Percentiles rank a stretch among this genome's conserved stretches.
These are phyloP conservation scores for Drosophila bunnanda DNA, from an alignment of 2,888 invertebrate genomes.

Conservation along the genomic window DNA sequence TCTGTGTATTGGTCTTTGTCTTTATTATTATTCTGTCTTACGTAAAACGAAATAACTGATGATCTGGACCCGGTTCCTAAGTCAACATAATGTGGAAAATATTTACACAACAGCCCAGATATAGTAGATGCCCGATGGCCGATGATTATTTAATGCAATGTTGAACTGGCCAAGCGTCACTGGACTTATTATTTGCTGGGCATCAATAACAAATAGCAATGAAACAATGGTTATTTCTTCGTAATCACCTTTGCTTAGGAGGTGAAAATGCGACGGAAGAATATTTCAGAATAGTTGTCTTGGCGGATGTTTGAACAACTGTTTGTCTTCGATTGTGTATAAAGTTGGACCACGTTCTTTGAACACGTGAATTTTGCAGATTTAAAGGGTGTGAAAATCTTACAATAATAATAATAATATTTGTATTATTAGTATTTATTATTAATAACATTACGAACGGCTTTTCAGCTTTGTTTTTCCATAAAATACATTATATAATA, in stretches of 20 bases:
- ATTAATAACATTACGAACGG: neutral
- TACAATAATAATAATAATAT: neutral
- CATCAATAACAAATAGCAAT: conserved; percentile 15
- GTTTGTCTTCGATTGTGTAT: neutral
- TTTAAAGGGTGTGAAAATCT: neutral
- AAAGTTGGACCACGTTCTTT: conserved; percentile 2
- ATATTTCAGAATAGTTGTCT: neutral
- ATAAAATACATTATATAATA: neutral
- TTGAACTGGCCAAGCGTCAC: conserved; percentile 8
- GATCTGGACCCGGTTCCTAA: conserved; percentile 9
- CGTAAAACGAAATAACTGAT: conserved; percentile 3
- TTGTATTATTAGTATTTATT: neutral
- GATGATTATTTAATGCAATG: conserved; percentile 9
- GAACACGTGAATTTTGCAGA: neutral
- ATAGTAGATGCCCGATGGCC: no score
- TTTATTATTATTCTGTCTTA: neutral
- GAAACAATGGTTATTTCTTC: neutral
- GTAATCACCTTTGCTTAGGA: neutral
- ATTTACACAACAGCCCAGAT: conserved; percentile 9
- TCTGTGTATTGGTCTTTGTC: neutral
- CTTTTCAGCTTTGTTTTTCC: neutral
- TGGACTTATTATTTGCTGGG: conserved; percentile 16
- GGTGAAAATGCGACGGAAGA: neutral
- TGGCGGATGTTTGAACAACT: conserved; percentile 18
- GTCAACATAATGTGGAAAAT: conserved; percentile 23